Evolutionary conservation across 1,140 invertebrate species (phyloP), one percentile per base, ranked within the genome.

Genomic region (Riptortus pedestris): DNA sequence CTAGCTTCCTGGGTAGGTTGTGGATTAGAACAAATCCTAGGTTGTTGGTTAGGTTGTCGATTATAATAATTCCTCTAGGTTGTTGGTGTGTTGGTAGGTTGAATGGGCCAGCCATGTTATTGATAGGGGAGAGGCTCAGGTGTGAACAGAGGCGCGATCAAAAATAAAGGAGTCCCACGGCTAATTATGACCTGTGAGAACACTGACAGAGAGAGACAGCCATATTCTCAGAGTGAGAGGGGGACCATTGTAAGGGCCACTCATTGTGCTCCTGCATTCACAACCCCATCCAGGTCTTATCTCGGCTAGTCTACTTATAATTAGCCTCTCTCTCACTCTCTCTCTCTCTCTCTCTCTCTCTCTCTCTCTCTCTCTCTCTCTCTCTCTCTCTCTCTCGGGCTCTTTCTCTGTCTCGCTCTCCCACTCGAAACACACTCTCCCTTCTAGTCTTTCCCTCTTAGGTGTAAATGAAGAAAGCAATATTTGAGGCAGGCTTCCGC

Each of bases 311-410:
- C 31, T 38, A 5, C 5, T 14, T 38, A 7, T 31, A 60, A 60
- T 60, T 60, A 60, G 33, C 29, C 48, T 63, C 38, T 60, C 61
- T 59, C 48, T 63, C 63, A 43, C 24, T 51, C 57, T 66, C 57
- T 63, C 60, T 62, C 57, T 63, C 63, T 66, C 55, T 57, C 52
- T 62, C 57, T 24, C 7, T 55, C 48, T 55, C 60, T 22, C 65
- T 28, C 52, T 58, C 33, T 57, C 55, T 55, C 29, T 59, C 29
- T 55, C 47, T 26, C 45, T 31, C 27, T 29, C 33, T 48, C 60
- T 38, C 38, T 38, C 31, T 38, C 31, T 38, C 31, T 38, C 31
- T 38, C 31, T 38, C 31, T 38, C 31, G 5, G 5, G 5, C 31
- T 38, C 31, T 38, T 14, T 38, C 31, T 38, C 31, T 38, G 5